phyloP scores from a whole-genome alignment of 2,888 invertebrate genomes.

The Branchipolynoe longqiensis region DNA sequence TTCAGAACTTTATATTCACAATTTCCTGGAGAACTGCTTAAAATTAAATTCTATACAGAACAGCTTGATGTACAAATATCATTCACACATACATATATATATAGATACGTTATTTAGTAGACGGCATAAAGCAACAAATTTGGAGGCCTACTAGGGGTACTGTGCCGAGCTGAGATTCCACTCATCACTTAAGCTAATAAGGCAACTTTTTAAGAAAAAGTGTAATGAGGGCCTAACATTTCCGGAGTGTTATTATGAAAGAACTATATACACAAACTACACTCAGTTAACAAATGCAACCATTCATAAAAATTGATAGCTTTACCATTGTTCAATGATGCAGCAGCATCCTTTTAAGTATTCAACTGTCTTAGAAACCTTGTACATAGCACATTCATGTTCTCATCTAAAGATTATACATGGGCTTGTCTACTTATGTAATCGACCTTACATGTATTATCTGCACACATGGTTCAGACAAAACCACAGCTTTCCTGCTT shows the following conservation, averaged over 20 bases:
- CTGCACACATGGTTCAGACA: neutral
- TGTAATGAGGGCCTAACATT: too few relatives aligned
- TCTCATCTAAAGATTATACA: neutral
- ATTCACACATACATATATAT: constrained; percentile 15
- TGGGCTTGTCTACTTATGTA: neutral
- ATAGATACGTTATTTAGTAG: neutral
- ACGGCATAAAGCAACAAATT: neutral
- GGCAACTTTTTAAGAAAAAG: constrained; percentile 23
- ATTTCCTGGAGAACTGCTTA: neutral
- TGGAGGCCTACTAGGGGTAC: neutral
- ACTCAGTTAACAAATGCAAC: too few relatives aligned
- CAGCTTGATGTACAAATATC: constrained; percentile 28
- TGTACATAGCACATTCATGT: constrained; percentile 19
- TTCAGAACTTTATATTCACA: neutral
- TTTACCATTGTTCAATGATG: neutral
- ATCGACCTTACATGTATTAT: neutral
- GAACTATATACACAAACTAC: neutral
- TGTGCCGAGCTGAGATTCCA: neutral
- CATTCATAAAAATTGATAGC: too few relatives aligned
- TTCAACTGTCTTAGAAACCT: neutral
- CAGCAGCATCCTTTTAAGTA: neutral
- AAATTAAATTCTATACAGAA: constrained; percentile 6
- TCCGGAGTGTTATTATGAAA: neutral
- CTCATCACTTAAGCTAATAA: constrained; percentile 23
- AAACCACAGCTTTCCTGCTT: neutral